Conservation (phyloP, 2,888 invertebrate species). For the Oxystoma pomonae region DNA sequence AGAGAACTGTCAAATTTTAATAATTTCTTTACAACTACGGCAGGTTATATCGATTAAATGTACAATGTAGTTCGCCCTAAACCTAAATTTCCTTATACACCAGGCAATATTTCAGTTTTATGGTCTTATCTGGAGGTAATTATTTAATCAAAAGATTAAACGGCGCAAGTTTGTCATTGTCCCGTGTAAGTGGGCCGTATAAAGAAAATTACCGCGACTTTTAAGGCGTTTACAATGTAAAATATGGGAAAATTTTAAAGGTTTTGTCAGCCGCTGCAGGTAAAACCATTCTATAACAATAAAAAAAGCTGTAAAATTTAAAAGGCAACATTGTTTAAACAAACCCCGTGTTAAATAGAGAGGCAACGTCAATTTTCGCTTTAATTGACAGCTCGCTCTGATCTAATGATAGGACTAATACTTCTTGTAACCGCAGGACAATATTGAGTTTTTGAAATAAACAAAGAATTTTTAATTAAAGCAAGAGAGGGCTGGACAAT, state of each 20-base stretch:
- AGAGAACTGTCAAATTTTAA: too few species aligned
- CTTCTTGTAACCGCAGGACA: too few species aligned
- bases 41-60: too few species aligned
- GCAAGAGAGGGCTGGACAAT: too few species aligned
- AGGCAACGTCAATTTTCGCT: not conserved
- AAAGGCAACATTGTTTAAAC: not conserved
- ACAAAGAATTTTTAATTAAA: too few species aligned
- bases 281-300: not conserved
- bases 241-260: not conserved
- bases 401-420: too few species aligned
- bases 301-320: not conserved
- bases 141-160: conserved; percentile 2
- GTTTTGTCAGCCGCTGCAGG: not conserved
- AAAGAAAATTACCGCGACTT: not conserved
- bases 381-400: too few species aligned
- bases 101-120: not conserved
- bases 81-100: not conserved
- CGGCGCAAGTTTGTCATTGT: conserved; percentile 2
- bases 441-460: too few species aligned
- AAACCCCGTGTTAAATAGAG: too few species aligned
- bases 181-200: not conserved
- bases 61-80: too few species aligned
- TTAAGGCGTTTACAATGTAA: not conserved
- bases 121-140: conserved; percentile 1
- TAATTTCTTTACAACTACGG: too few species aligned